Evolutionary conservation across 2,113 vertebrate species (phyloP).

Genomic region (Fulmarus glacialis): DNA sequence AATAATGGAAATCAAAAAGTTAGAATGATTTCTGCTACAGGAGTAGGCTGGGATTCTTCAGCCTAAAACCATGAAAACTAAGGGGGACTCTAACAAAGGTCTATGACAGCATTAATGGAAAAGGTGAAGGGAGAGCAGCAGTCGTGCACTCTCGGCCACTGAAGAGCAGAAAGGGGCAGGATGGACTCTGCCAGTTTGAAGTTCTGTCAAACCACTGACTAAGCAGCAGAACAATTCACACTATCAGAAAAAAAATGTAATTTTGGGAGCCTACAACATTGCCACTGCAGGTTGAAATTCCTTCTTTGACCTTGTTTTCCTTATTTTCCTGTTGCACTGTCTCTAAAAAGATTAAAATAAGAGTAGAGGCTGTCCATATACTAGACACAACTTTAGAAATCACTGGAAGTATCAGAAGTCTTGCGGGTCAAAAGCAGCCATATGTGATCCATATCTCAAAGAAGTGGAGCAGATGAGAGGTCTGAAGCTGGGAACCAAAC

Average conservation of each 20-base stretch:
- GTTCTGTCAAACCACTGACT: neutral
- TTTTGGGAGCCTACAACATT: neutral
- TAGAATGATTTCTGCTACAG: neutral
- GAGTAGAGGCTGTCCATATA: neutral
- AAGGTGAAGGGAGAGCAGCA: neutral
- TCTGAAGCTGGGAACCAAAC: neutral
- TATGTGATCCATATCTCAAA: neutral
- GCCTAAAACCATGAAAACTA: neutral
- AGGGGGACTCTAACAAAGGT: neutral
- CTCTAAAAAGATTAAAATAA: neutral
- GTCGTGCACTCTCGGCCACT: rapidly evolving
- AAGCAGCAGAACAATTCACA: neutral
- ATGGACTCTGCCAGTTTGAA: neutral
- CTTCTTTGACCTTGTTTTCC: neutral
- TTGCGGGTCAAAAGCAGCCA: neutral
- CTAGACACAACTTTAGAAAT: neutral
- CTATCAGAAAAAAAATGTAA: neutral
- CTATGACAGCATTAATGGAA: neutral
- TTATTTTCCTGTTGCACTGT: neutral
- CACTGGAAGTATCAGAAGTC: neutral
- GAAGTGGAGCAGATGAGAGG: neutral
- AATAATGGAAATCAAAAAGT: neutral
- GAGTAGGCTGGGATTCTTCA: neutral
- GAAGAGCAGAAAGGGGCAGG: neutral
- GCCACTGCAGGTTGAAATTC: neutral